Conservation (phyloP, 2,113 vertebrate genomes). For the Misgurnus mizolepis region DNA sequence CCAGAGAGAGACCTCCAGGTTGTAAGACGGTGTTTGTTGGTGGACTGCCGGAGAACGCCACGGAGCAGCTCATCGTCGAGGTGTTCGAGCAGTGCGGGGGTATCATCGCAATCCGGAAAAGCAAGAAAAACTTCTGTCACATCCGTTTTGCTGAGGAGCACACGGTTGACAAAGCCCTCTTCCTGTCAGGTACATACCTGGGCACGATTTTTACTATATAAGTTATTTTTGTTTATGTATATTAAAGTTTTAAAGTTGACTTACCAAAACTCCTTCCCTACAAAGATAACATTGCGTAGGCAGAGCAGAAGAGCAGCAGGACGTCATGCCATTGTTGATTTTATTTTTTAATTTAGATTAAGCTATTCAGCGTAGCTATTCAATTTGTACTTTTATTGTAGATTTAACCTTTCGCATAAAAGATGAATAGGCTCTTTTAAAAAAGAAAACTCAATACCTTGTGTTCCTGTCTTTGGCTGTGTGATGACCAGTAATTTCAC, state of each 20-base stretch:
- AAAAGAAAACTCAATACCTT: background rate
- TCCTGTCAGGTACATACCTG: constrained; percentile 83
- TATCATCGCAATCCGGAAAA: constrained; percentile 92
- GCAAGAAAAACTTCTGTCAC: constrained; percentile 97
- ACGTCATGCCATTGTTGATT: too few species aligned
- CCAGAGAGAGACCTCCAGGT: constrained; percentile 90
- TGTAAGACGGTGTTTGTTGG: constrained; percentile 97
- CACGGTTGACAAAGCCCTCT: constrained; percentile 94
- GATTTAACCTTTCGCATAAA: background rate
- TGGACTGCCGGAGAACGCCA: constrained; percentile 89
- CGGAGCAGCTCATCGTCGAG: constrained; percentile 90
- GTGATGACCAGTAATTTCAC: constrained; percentile 34
- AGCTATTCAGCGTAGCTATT: too few species aligned
- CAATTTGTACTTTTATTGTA: too few species aligned
- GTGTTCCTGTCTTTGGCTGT: background rate
- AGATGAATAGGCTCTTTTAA: background rate
- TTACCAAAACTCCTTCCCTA: too few species aligned
- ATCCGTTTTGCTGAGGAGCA: constrained; percentile 92
- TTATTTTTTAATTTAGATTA: too few species aligned
- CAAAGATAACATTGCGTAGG: too few species aligned
- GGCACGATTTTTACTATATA: background rate
- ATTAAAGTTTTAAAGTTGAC: too few species aligned
- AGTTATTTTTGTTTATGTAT: too few species aligned
- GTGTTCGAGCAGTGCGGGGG: constrained; percentile 95
- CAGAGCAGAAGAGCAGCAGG: too few species aligned